These are phyloP conservation scores for Platyrinchus mystaceus DNA, from an alignment of 2,797 vertebrate species.

Conservation along the genomic window DNA sequence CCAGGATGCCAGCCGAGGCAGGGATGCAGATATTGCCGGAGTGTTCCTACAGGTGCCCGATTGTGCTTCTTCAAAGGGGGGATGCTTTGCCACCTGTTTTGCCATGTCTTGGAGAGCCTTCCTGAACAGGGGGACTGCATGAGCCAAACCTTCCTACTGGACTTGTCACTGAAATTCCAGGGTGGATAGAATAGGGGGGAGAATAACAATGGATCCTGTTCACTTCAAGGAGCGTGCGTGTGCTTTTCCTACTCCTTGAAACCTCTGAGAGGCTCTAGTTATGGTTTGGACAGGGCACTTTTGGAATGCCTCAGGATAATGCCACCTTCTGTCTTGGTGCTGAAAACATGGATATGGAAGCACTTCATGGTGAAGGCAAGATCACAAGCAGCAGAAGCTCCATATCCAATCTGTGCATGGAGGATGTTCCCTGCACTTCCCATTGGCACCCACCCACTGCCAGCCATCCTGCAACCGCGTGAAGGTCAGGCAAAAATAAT, in stretches of 20 bases:
- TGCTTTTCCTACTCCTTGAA: not conserved
- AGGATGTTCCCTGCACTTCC: not conserved
- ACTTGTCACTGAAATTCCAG: not conserved
- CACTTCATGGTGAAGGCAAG: not conserved
- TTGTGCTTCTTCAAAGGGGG: not conserved
- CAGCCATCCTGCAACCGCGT: not conserved
- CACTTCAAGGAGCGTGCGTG: not conserved
- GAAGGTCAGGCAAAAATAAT: not conserved
- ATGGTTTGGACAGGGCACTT: not conserved
- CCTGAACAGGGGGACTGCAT: not conserved
- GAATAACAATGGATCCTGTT: not conserved
- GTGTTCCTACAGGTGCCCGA: not conserved
- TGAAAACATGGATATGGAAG: not conserved
- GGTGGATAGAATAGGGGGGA: not conserved
- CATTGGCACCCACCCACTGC: rapidly evolving
- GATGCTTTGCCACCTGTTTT: not conserved
- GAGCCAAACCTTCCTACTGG: not conserved
- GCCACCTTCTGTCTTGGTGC: not conserved
- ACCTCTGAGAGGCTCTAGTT: not conserved
- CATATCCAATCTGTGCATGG: rapidly evolving
- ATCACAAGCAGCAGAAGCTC: not conserved
- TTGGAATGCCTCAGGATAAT: not conserved
- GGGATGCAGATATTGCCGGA: not conserved
- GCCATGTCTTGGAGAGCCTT: not conserved
- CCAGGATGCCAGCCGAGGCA: not conserved